phyloP scores from a whole-genome alignment of 2,113 vertebrate genomes.

The Erinaceus europaeus region DNA sequence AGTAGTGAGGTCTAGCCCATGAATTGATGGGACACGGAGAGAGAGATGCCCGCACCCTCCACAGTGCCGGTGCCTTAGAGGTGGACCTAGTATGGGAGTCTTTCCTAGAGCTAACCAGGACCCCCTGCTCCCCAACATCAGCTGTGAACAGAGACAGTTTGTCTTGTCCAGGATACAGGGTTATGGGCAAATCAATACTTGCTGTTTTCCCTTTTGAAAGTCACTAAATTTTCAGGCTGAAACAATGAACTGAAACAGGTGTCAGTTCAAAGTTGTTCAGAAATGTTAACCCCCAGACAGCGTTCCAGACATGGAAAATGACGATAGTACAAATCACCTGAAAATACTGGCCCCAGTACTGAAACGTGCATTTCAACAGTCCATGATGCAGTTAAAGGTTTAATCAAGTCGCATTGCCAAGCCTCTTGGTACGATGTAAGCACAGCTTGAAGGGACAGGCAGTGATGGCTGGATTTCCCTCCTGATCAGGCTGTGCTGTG shows the following conservation, averaged over 20 bases:
- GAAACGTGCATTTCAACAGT: not conserved
- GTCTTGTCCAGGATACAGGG: not conserved
- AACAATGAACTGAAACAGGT: not conserved
- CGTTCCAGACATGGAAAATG: not conserved
- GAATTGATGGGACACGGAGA: fast-evolving
- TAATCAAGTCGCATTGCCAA: not conserved
- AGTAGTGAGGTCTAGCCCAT: not conserved
- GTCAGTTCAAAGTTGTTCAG: not conserved
- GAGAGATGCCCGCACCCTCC: not conserved
- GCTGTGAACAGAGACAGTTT: not conserved
- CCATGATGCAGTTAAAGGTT: not conserved
- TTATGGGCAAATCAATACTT: not conserved
- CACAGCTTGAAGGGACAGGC: fast-evolving
- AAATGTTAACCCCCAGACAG: not conserved
- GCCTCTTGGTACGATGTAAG: not conserved
- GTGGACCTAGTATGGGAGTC: not conserved
- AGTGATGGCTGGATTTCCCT: not conserved
- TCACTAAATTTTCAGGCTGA: not conserved
- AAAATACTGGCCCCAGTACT: not conserved
- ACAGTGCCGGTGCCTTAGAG: not conserved
- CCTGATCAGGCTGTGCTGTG: not conserved
- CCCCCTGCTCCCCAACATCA: not conserved
- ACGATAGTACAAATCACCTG: not conserved
- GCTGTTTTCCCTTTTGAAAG: not conserved
- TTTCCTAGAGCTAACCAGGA: not conserved